A percentile compares a stretch with the other conserved stretches of the same genome.
Conservation (phyloP, 2,888 invertebrate genomes). For the Griposia aprilina region DNA sequence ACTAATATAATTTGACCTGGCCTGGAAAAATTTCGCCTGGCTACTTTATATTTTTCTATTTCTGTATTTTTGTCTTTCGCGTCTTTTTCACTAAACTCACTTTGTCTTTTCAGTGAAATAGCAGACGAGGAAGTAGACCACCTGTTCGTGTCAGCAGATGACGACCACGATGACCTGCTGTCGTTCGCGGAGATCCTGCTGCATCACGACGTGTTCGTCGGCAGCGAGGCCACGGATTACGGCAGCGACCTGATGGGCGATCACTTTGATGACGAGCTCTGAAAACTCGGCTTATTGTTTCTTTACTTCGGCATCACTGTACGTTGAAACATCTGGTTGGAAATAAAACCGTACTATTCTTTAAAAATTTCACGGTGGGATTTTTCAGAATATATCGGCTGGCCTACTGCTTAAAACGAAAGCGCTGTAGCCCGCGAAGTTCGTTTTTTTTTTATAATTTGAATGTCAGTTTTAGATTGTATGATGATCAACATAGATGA, state of each 20-base stretch:
- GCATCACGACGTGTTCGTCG: conserved; percentile 97
- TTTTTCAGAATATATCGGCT: neutral
- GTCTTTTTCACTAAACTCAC: neutral
- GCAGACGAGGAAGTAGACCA: conserved; percentile 97
- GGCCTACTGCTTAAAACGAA: neutral
- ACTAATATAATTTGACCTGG: neutral
- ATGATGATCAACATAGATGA: neutral
- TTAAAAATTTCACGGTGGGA: neutral
- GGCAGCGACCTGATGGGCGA: conserved; percentile 96
- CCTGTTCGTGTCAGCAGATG: conserved; percentile 96
- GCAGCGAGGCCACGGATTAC: conserved; percentile 97
- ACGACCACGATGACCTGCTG: conserved; percentile 95
- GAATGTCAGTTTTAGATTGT: neutral
- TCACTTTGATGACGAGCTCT: conserved; percentile 95
- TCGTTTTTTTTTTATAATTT: neutral
- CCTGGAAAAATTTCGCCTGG: neutral
- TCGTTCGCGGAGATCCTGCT: conserved; percentile 95
- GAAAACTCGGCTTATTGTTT: conserved; percentile 41
- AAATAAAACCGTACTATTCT: neutral
- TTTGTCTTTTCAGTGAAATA: conserved; percentile 91
- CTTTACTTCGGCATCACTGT: conserved; percentile 40
- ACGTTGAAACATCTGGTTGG: neutral
- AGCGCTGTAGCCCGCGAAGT: neutral
- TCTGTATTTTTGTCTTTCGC: neutral
- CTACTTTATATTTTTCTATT: too few relatives aligned